Percentiles rank a stretch among this genome's conserved stretches.
phyloP scores from a whole-genome alignment of 2,888 invertebrate species.

The Auanema freiburgensis region DNA sequence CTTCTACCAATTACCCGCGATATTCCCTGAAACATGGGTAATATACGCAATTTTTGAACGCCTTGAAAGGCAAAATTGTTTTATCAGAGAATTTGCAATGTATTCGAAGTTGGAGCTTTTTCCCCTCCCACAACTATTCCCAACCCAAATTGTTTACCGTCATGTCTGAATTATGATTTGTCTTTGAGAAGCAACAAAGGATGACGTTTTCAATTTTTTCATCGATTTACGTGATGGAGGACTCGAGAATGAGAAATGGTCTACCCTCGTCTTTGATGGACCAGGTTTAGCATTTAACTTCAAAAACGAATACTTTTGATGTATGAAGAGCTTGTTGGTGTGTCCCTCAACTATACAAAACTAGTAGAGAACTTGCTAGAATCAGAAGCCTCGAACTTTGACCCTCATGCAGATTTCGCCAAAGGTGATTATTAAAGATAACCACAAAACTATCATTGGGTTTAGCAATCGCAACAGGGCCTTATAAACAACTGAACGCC shows the following conservation, averaged over 20 bases:
- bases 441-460: no score
- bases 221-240: slow-evolving; percentile 37
- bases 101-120: no score
- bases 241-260: slow-evolving; percentile 26
- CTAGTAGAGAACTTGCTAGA: neutral
- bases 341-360: slow-evolving; percentile 33
- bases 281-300: neutral
- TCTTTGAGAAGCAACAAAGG: slow-evolving; percentile 24
- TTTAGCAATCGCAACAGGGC: slow-evolving; percentile 30
- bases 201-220: slow-evolving; percentile 42
- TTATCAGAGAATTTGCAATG: no score
- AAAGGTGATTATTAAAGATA: slow-evolving; percentile 13
- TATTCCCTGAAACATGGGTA: slow-evolving; percentile 54
- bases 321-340: slow-evolving; percentile 28
- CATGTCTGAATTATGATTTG: neutral
- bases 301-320: neutral
- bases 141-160: neutral
- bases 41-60: slow-evolving; percentile 55
- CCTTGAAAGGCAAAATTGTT: no score
- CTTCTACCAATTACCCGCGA: slow-evolving; percentile 63
- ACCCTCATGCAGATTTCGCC: slow-evolving; percentile 35
- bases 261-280: slow-evolving; percentile 29
- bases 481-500: slow-evolving; percentile 28
- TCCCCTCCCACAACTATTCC: neutral
- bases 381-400: slow-evolving; percentile 14